phyloP scores from a whole-genome alignment of 30 jellyfish, hydroid and myxozoan genomes.

The Cassiopea xamachana region DNA sequence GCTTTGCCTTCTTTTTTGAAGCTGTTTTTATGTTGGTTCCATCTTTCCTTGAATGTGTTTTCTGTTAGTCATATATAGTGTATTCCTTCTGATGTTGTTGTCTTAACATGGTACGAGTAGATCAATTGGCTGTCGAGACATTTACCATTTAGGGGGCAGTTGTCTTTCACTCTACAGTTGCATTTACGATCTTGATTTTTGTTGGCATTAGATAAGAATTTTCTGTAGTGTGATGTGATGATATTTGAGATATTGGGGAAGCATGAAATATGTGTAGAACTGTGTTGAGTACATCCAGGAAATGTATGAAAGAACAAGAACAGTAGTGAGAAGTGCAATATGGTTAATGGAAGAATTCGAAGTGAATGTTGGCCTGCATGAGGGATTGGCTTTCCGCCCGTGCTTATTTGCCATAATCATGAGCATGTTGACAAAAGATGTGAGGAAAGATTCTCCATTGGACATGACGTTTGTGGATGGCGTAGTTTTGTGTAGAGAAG shows the following conservation, averaged over 20 bases:
- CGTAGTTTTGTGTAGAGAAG: too few relatives aligned
- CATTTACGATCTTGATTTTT: not conserved
- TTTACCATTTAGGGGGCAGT: not conserved
- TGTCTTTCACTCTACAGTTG: not conserved
- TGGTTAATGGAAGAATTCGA: too few relatives aligned
- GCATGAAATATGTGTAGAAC: too few relatives aligned
- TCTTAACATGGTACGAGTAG: not conserved
- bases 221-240: not conserved
- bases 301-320: too few relatives aligned
- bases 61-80: not conserved
- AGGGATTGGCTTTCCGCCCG: too few relatives aligned
- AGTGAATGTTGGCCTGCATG: too few relatives aligned
- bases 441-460: too few relatives aligned
- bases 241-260: not conserved
- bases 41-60: not conserved
- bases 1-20: not conserved
- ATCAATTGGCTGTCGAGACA: not conserved
- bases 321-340: too few relatives aligned
- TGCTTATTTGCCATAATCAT: too few relatives aligned
- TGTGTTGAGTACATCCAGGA: too few relatives aligned
- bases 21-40: not conserved
- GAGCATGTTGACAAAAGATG: too few relatives aligned
- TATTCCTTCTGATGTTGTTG: not conserved
- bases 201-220: not conserved
- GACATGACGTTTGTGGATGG: too few relatives aligned